Conservation (phyloP, 2,113 vertebrate genomes). For the Syngnathus floridae region DNA sequence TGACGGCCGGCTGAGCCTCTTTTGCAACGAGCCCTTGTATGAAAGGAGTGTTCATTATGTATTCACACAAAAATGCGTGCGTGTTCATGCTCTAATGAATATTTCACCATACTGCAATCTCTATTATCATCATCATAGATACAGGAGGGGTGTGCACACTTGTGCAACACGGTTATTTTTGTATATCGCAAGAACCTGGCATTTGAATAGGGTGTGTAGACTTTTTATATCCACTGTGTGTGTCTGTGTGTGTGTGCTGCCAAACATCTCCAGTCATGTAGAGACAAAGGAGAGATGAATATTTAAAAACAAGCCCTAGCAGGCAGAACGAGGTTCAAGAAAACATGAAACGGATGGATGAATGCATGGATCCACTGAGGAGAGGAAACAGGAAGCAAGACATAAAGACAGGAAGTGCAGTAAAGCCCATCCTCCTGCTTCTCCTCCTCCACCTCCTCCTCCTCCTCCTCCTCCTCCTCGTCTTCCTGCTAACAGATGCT, state of each 20-base stretch:
- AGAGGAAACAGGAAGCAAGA: constrained; percentile 54
- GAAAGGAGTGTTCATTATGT: constrained; percentile 14
- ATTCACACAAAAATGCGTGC: constrained; percentile 6
- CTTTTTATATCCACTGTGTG: too few species aligned
- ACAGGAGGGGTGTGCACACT: too few species aligned
- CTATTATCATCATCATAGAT: constrained; percentile 18
- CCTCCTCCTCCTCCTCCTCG: constrained; percentile 16
- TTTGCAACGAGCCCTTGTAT: constrained; percentile 22
- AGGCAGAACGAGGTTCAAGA: constrained; percentile 7
- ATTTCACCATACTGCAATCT: constrained; percentile 42
- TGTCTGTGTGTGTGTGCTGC: background rate
- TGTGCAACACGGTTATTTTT: too few species aligned
- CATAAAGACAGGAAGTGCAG: constrained; percentile 44
- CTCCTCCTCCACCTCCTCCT: constrained; percentile 11
- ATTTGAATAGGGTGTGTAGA: too few species aligned
- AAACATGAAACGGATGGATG: constrained; percentile 10
- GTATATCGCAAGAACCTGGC: too few species aligned
- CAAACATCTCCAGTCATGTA: background rate
- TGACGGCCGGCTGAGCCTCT: constrained; percentile 5
- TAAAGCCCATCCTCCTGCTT: constrained; percentile 17
- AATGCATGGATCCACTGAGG: constrained; percentile 2
- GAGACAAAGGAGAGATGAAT: background rate
- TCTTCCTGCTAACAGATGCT: constrained; percentile 41
- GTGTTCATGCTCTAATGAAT: constrained; percentile 44
- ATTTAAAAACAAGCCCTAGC: background rate